phyloP scores from a whole-genome alignment of 23 tunicate genomes.

The Styela clava region DNA sequence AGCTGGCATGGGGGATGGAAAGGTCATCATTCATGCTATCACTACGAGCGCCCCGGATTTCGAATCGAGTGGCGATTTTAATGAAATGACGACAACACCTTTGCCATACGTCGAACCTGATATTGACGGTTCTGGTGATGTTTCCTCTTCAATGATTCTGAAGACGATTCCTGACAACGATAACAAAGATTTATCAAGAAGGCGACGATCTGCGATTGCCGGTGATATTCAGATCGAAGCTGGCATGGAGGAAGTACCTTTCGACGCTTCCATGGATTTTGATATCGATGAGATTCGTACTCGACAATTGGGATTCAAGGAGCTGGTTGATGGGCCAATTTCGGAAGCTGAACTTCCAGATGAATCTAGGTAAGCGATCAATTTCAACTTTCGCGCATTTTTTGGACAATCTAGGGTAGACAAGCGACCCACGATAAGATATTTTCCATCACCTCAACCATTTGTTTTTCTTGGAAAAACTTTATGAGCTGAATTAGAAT shows the following conservation, averaged over 20 bases:
- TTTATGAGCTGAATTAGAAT: no score
- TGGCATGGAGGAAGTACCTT: not conserved
- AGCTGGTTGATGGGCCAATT: constrained; percentile 6
- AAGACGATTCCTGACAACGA: not conserved
- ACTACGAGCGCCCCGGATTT: not conserved
- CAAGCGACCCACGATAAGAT: not conserved
- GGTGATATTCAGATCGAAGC: not conserved
- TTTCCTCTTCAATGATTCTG: not conserved
- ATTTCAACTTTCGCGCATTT: not conserved
- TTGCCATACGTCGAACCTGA: not conserved
- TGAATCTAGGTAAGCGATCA: constrained; percentile 35
- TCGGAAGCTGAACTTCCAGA: constrained; percentile 40
- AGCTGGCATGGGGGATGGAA: not conserved
- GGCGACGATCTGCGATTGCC: not conserved
- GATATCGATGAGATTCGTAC: not conserved
- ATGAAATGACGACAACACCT: not conserved
- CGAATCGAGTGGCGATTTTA: not conserved
- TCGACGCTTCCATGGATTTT: not conserved
- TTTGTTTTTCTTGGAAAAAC: no score
- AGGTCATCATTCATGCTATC: not conserved
- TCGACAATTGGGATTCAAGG: not conserved
- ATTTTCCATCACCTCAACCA: no score
- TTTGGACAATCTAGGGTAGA: not conserved
- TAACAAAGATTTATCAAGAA: not conserved
- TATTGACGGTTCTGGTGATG: not conserved